A percentile compares a stretch with the other conserved stretches of the same genome.
Evolutionary conservation across 2,113 vertebrate species (phyloP).

Genomic region (Antechinus stuartii): DNA sequence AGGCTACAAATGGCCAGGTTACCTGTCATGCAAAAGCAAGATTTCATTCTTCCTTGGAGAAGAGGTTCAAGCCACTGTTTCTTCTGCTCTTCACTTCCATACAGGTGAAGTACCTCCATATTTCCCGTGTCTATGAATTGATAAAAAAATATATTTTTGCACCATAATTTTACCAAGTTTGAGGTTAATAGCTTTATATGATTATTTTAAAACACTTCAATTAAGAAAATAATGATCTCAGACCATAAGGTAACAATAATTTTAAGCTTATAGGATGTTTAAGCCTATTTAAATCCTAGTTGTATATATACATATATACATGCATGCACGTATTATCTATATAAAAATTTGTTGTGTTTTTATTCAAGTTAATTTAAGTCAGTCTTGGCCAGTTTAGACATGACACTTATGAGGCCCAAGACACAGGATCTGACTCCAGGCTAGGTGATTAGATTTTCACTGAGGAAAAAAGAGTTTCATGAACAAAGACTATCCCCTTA

Average conservation of each 20-base stretch:
- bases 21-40: constrained; percentile 99
- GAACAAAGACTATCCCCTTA: not conserved
- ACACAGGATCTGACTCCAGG: not conserved
- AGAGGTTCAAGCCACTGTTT: constrained; percentile 93
- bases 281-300: not conserved
- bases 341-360: not conserved
- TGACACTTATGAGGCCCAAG: not conserved
- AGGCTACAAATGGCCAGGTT: constrained; percentile 4
- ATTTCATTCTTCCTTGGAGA: constrained; percentile 91
- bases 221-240: constrained; percentile 31
- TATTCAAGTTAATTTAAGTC: constrained; percentile 18
- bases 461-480: not conserved
- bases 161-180: not conserved
- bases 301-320: not conserved
- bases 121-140: constrained; percentile 92
- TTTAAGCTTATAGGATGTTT: not conserved
- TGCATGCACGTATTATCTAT: too few relatives aligned
- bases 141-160: not conserved
- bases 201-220: not conserved
- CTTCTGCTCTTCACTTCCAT: constrained; percentile 94
- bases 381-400: not conserved
- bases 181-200: not conserved
- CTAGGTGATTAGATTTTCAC: not conserved
- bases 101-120: constrained; percentile 96
- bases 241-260: not conserved